Conservation (phyloP, 2,888 invertebrate species). For the Isotomurus palustris region DNA sequence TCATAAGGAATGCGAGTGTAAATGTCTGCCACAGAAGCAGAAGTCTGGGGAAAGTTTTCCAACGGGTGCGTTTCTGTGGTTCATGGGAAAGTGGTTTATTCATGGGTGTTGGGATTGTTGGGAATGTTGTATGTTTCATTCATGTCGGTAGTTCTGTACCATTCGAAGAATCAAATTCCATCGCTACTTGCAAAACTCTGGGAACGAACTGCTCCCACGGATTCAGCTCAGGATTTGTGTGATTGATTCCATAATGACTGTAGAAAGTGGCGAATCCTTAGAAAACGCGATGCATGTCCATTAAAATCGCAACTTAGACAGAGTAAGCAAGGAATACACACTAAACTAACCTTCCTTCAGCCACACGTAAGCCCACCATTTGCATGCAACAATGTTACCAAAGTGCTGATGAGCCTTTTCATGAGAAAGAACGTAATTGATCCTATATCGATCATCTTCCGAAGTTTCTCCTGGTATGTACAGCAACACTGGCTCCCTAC, state of each 20-base stretch:
- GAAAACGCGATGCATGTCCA: neutral
- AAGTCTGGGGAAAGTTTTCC: constrained; percentile 28
- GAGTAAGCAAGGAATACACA: neutral
- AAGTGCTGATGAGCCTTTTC: constrained; percentile 32
- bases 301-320: neutral
- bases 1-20: constrained; percentile 36
- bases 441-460: constrained; percentile 29
- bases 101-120: neutral
- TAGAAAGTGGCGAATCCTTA: constrained; percentile 39
- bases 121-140: neutral
- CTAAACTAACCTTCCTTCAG: constrained; percentile 23
- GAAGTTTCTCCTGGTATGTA: constrained; percentile 34
- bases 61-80: constrained; percentile 27
- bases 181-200: constrained; percentile 27
- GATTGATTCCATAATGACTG: constrained; percentile 32
- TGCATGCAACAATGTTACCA: constrained; percentile 36
- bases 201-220: constrained; percentile 33
- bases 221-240: constrained; percentile 36
- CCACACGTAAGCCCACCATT: constrained; percentile 41
- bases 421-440: constrained; percentile 38
- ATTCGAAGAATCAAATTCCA: constrained; percentile 25
- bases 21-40: constrained; percentile 29
- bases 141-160: constrained; percentile 6
- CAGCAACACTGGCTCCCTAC: constrained; percentile 32
- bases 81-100: neutral